These are phyloP conservation scores for Hetaerina americana DNA, from an alignment of 1,140 invertebrate species.

Conservation along the genomic window DNA sequence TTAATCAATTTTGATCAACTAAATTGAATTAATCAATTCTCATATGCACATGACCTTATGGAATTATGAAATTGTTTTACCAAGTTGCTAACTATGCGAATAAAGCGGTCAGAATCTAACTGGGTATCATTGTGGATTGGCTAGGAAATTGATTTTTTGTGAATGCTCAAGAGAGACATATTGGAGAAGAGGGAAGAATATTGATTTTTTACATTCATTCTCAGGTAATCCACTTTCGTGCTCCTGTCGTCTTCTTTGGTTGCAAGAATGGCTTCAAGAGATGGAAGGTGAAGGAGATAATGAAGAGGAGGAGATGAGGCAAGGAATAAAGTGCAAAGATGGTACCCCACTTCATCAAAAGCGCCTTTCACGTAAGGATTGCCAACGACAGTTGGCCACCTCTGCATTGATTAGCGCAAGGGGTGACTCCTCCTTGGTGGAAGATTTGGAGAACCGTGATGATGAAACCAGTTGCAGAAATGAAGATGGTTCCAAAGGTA, in stretches of 20 bases:
- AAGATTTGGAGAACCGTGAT: neutral
- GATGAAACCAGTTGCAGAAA: too few relatives aligned
- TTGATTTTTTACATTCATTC: too few relatives aligned
- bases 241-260: slow-evolving; percentile 64
- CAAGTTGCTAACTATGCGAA: too few relatives aligned
- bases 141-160: too few relatives aligned
- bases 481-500: neutral
- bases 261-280: slow-evolving; percentile 65
- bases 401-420: neutral
- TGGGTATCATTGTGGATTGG: too few relatives aligned
- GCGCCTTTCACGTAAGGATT: slow-evolving; percentile 51
- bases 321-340: slow-evolving; percentile 42
- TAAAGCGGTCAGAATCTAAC: too few relatives aligned
- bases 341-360: slow-evolving; percentile 56
- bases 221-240: slow-evolving; percentile 68
- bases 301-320: slow-evolving; percentile 37
- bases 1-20: too few relatives aligned
- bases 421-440: neutral
- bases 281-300: slow-evolving; percentile 41
- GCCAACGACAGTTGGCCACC: slow-evolving; percentile 24
- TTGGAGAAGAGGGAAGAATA: too few relatives aligned
- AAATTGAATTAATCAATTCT: too few relatives aligned
- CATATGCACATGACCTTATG: too few relatives aligned
- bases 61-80: too few relatives aligned
- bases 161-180: too few relatives aligned